Evolutionary conservation across 1,140 invertebrate species (phyloP).

Genomic region (Hycleus cichorii): DNA sequence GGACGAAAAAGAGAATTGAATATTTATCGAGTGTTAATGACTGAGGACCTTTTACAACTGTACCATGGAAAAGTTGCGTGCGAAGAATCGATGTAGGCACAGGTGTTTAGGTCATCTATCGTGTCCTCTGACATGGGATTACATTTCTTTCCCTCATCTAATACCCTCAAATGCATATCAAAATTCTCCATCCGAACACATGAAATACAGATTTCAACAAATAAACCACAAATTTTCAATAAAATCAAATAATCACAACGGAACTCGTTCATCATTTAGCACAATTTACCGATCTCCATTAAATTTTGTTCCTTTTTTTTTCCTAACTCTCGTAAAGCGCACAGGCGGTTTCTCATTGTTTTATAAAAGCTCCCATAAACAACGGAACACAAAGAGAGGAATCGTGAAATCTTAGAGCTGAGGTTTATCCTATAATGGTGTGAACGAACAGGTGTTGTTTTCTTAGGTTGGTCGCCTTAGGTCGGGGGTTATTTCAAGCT

Average conservation of each 20-base stretch:
- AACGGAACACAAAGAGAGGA: slow-evolving; percentile 18
- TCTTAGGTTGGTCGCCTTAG: slow-evolving; percentile 18
- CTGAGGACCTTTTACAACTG: neutral
- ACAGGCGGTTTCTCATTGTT: no score
- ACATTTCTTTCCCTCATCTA: slow-evolving; percentile 15
- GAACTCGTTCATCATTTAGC: no score
- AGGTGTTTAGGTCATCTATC: slow-evolving; percentile 28
- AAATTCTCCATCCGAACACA: neutral
- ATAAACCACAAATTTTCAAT: no score
- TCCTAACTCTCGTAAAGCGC: no score
- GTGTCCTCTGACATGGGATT: slow-evolving; percentile 26
- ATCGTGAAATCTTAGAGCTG: slow-evolving; percentile 24
- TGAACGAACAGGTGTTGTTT: slow-evolving; percentile 23
- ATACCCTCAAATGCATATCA: slow-evolving; percentile 16
- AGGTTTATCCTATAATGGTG: slow-evolving; percentile 23
- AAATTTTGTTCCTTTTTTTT: no score
- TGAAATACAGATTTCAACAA: no score
- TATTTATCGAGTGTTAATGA: no score
- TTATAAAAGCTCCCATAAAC: slow-evolving; percentile 10
- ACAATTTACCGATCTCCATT: no score
- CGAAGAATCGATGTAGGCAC: slow-evolving; percentile 24
- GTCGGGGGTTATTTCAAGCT: slow-evolving; percentile 14
- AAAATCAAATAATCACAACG: no score
- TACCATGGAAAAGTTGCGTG: slow-evolving; percentile 15
- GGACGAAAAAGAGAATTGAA: no score